Percentiles rank a stretch among this genome's conserved stretches.
These are phyloP conservation scores for Epistrophe eligans DNA, from an alignment of 2,888 invertebrate species.

Conservation along the genomic window DNA sequence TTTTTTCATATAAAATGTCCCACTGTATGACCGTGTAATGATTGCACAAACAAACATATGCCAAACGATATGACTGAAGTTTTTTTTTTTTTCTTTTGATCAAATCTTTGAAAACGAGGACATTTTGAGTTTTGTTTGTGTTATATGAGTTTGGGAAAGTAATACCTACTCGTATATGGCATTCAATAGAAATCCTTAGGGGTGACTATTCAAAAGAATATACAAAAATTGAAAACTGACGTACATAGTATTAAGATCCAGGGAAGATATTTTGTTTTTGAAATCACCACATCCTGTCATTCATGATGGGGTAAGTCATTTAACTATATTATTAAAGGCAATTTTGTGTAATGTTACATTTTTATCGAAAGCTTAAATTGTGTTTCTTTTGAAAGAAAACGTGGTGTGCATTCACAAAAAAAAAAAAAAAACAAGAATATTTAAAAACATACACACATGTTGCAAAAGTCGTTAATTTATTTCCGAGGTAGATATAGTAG, in stretches of 20 bases:
- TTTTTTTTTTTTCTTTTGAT: conserved; percentile 37
- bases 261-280: conserved; percentile 54
- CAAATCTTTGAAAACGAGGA: conserved; percentile 57
- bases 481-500: neutral
- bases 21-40: conserved; percentile 37
- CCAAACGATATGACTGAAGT: conserved; percentile 29
- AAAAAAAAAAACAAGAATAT: neutral
- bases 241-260: conserved; percentile 14
- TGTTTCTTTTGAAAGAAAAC: neutral
- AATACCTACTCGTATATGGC: neutral
- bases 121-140: conserved; percentile 53
- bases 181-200: neutral
- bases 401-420: conserved; percentile 11
- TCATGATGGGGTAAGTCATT: conserved; percentile 39
- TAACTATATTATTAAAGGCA: conserved; percentile 68
- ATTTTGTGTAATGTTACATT: conserved; percentile 69
- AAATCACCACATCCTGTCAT: conserved; percentile 57
- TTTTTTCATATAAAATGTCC: neutral
- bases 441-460: neutral
- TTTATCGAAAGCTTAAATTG: conserved; percentile 36
- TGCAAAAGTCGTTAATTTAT: conserved; percentile 24
- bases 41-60: conserved; percentile 48
- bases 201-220: neutral
- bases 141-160: neutral
- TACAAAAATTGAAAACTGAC: conserved; percentile 61